Percentiles rank a stretch among this genome's conserved stretches.
Evolutionary conservation across 2,888 invertebrate genomes (phyloP).

Genomic region (Spilosoma lubricipeda): DNA sequence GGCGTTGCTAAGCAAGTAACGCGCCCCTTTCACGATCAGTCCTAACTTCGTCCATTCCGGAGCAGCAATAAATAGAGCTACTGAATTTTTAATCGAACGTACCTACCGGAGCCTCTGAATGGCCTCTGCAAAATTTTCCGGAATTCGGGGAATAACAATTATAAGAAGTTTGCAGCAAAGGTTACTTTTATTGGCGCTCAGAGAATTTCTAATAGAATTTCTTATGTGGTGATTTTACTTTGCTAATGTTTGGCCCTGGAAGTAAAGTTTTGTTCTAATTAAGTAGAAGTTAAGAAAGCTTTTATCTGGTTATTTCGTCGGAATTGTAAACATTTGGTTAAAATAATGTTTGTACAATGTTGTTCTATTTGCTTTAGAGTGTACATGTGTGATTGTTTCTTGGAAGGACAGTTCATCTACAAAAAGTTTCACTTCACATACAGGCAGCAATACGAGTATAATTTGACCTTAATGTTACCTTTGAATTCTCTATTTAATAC

Average conservation of each 20-base stretch:
- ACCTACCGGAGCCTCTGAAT: slow-evolving; percentile 16
- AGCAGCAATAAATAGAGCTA: slow-evolving; percentile 18
- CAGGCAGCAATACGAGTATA: background rate
- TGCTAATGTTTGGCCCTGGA: background rate
- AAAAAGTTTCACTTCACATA: too few species aligned
- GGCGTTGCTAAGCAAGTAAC: slow-evolving; percentile 23
- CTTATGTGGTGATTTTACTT: slow-evolving; percentile 12
- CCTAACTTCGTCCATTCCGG: slow-evolving; percentile 21
- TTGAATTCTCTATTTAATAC: background rate
- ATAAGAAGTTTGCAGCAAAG: slow-evolving; percentile 21
- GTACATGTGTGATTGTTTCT: background rate
- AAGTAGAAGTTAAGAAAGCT: background rate
- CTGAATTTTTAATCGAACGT: slow-evolving; percentile 17
- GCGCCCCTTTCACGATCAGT: slow-evolving; percentile 28
- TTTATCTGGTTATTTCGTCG: background rate
- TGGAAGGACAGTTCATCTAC: background rate
- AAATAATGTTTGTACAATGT: too few species aligned
- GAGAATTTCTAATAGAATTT: slow-evolving; percentile 15
- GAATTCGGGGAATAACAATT: slow-evolving; percentile 21
- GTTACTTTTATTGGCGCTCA: slow-evolving; percentile 17
- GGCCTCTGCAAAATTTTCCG: slow-evolving; percentile 14
- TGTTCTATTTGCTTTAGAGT: background rate
- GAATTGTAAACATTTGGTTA: background rate
- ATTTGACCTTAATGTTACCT: background rate
- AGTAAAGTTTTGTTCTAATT: background rate